phyloP scores from a whole-genome alignment of 2,797 vertebrate species.

The Chelon auratus region DNA sequence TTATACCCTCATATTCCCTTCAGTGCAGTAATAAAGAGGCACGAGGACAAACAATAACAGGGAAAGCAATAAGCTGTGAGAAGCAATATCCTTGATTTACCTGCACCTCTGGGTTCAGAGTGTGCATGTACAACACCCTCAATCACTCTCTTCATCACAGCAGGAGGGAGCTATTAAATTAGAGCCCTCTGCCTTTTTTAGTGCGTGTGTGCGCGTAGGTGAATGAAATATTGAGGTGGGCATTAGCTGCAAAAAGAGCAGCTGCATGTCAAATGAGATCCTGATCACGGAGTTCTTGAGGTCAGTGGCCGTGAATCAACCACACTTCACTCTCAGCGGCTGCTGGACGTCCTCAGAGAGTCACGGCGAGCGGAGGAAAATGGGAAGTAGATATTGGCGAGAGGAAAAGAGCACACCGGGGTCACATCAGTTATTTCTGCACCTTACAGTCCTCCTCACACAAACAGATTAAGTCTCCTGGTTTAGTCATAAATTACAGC shows the following conservation, averaged over 20 bases:
- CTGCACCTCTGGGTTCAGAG: conserved; percentile 48
- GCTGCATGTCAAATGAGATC: too few relatives aligned
- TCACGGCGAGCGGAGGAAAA: neutral
- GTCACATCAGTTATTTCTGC: neutral
- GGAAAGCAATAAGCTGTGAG: conserved; percentile 73
- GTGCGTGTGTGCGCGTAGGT: conserved; percentile 14
- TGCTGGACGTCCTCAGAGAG: neutral
- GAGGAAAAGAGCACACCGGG: neutral
- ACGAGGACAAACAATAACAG: conserved; percentile 58
- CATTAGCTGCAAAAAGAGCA: conserved; percentile 9
- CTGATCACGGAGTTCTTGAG: too few relatives aligned
- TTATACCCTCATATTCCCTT: conserved; percentile 27
- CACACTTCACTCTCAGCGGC: neutral
- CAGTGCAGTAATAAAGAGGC: conserved; percentile 41
- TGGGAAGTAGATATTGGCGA: neutral
- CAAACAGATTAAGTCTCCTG: neutral
- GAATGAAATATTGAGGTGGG: conserved; percentile 22
- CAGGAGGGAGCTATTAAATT: conserved; percentile 53
- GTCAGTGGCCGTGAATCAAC: too few relatives aligned
- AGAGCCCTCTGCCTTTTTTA: conserved; percentile 34
- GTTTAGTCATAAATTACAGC: too few relatives aligned
- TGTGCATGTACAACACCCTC: conserved; percentile 49
- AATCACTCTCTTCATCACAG: conserved; percentile 39
- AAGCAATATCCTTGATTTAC: conserved; percentile 67
- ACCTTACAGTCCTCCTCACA: neutral